Percentiles rank a stretch among this genome's conserved stretches.
phyloP scores from a whole-genome alignment of 2,113 vertebrate species.

The Leptocoma aspasia region DNA sequence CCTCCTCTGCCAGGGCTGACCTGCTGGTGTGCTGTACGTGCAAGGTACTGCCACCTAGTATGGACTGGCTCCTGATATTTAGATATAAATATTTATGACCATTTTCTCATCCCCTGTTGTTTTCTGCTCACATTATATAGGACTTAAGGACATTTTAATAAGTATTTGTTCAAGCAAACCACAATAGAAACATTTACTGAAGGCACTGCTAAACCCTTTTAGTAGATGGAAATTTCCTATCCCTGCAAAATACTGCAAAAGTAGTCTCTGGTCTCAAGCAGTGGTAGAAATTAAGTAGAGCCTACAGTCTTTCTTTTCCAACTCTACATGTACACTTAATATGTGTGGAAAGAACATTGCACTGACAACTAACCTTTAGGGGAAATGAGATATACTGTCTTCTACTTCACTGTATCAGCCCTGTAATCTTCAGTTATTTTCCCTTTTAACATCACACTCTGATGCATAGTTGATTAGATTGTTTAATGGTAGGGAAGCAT shows the following conservation, averaged over 20 bases:
- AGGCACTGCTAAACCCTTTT: background rate
- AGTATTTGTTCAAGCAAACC: background rate
- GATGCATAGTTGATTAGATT: background rate
- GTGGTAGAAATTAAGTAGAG: background rate
- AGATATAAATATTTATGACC: background rate
- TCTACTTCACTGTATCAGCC: background rate
- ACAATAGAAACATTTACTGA: background rate
- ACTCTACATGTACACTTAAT: background rate
- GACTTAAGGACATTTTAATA: background rate
- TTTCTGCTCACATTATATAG: background rate
- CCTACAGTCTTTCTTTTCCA: background rate
- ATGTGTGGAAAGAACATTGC: background rate
- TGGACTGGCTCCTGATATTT: background rate
- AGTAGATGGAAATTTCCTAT: background rate
- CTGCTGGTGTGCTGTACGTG: rapidly evolving
- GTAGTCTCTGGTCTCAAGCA: background rate
- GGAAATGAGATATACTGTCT: background rate
- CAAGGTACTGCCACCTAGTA: background rate
- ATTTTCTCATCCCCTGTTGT: background rate
- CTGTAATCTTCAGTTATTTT: background rate
- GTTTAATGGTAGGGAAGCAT: background rate
- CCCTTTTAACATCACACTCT: background rate
- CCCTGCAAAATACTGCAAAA: background rate
- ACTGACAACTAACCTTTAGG: background rate
- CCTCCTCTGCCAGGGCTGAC: background rate